Evolutionary conservation across 2,888 invertebrate genomes (phyloP).

Genomic region (Asteroscopus sphinx): DNA sequence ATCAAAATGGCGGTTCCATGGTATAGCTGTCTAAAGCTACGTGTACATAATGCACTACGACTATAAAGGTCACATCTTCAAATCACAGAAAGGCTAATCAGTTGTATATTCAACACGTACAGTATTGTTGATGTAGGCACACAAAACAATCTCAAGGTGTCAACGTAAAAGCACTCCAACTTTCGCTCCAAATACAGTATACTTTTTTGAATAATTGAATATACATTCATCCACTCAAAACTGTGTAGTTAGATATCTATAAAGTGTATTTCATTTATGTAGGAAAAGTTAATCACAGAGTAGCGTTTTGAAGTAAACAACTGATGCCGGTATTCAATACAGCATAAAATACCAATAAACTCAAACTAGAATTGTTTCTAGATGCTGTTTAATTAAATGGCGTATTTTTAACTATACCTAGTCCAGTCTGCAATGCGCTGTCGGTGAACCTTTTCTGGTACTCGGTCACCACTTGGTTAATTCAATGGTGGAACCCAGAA

Average conservation of each 20-base stretch:
- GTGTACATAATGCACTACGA: conserved; percentile 73
- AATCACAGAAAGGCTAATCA: conserved; percentile 39
- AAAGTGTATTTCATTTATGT: conserved; percentile 30
- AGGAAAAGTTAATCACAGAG: conserved; percentile 11
- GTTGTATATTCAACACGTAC: conserved; percentile 16
- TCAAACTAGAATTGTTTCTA: conserved; percentile 21
- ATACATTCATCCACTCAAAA: conserved; percentile 1
- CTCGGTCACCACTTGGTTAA: conserved; percentile 78
- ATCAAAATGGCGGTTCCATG: conserved; percentile 88
- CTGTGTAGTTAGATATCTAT: not conserved
- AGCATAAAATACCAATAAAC: conserved; percentile 46
- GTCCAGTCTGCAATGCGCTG: conserved; percentile 64
- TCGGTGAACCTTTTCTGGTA: conserved; percentile 75
- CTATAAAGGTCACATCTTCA: conserved; percentile 63
- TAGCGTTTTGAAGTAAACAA: conserved; percentile 69
- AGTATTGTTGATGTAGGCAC: conserved; percentile 38
- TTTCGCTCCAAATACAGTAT: conserved; percentile 42
- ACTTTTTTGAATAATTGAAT: conserved; percentile 8
- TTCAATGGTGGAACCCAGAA: conserved; percentile 78
- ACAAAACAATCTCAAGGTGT: conserved; percentile 40
- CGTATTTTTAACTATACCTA: conserved; percentile 54
- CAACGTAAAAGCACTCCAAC: conserved; percentile 22
- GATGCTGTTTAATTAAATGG: conserved; percentile 1
- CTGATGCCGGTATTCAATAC: conserved; percentile 66
- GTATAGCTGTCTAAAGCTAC: conserved; percentile 77